Conservation (phyloP, 2,797 vertebrate genomes). For the Myotis planiceps region DNA sequence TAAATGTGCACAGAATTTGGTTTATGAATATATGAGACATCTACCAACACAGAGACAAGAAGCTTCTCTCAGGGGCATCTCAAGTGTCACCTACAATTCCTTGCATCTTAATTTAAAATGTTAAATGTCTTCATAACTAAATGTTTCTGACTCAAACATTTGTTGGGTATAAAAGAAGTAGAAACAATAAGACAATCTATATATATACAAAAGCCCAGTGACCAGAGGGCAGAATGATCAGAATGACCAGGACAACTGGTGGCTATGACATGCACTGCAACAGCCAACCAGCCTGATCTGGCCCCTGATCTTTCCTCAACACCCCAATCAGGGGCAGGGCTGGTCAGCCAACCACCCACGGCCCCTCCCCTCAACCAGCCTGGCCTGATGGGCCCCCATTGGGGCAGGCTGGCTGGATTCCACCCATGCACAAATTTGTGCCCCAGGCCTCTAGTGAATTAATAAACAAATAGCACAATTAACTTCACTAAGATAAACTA, state of each 20-base stretch:
- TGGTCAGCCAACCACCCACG: no score
- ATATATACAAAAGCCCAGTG: no score
- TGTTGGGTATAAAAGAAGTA: background rate
- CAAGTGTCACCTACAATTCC: slow-evolving; percentile 76
- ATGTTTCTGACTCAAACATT: background rate
- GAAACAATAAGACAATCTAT: background rate
- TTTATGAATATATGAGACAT: slow-evolving; percentile 69
- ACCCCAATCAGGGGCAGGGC: no score
- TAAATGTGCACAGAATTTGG: slow-evolving; percentile 27
- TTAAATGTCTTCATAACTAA: slow-evolving; percentile 51
- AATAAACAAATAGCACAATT: background rate
- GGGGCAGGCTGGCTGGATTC: no score
- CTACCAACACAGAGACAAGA: slow-evolving; percentile 46
- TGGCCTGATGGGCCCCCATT: no score
- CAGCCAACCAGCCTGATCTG: no score
- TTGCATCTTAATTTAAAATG: slow-evolving; percentile 66
- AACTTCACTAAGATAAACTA: background rate
- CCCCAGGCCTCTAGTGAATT: background rate
- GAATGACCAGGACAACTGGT: no score
- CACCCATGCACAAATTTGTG: no score
- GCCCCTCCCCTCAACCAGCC: no score
- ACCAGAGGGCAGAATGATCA: no score
- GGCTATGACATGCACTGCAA: no score
- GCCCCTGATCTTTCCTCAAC: no score
- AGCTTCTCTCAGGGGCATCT: slow-evolving; percentile 70